Percentiles rank a stretch among this genome's conserved stretches.
phyloP scores from a whole-genome alignment of 1,140 invertebrate genomes.

The Druon quercuslanigerum region DNA sequence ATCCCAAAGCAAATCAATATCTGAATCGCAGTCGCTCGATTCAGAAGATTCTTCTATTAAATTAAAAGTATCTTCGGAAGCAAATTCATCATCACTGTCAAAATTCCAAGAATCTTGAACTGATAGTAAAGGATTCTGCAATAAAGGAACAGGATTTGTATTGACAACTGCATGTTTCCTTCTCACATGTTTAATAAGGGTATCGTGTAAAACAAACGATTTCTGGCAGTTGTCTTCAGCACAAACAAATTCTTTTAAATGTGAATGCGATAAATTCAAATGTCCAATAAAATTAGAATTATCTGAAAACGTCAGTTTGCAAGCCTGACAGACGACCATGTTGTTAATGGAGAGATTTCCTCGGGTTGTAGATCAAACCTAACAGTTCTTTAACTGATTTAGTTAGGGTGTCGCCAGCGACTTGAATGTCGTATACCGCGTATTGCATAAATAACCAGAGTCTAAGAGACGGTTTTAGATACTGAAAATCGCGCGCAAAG shows the following conservation, averaged over 20 bases:
- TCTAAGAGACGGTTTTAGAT: background rate
- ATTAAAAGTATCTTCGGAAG: background rate
- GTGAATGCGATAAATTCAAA: background rate
- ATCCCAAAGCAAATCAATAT: too few relatives aligned
- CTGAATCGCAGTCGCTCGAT: background rate
- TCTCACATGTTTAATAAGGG: background rate
- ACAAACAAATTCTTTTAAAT: background rate
- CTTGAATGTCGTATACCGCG: background rate
- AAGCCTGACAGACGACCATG: background rate
- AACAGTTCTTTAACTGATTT: background rate
- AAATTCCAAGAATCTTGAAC: background rate
- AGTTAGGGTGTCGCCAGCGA: background rate
- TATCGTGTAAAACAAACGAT: background rate
- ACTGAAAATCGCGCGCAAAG: constrained; percentile 41
- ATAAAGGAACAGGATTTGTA: background rate
- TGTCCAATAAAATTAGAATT: background rate
- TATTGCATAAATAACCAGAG: background rate
- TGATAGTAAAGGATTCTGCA: background rate
- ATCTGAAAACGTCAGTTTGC: background rate
- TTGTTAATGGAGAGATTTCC: background rate
- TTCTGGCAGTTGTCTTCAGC: background rate
- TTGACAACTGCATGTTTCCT: background rate
- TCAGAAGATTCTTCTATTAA: background rate
- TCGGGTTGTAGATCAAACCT: background rate
- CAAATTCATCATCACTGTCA: background rate